Evolutionary conservation across 1,140 invertebrate species (phyloP).

Genomic region (Ruditapes philippinarum): DNA sequence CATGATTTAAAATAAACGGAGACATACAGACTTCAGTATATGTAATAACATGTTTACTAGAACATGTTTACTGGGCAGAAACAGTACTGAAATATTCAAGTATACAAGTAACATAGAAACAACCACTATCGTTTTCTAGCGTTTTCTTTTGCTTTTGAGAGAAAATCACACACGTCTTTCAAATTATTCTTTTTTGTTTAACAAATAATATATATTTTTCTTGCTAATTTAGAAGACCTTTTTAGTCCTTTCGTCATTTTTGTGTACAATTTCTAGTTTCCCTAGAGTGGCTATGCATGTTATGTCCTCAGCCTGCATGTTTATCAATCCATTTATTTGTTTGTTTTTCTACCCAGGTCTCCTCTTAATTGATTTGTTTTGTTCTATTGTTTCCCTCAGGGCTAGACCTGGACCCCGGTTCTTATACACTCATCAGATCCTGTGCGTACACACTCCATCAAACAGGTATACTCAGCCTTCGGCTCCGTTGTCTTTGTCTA

Average conservation of each 20-base stretch:
- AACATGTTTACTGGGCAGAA: no score
- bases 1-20: slow-evolving; percentile 16
- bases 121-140: no score
- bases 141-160: no score
- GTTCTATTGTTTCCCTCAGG: slow-evolving; percentile 61
- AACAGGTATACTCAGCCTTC: slow-evolving; percentile 57
- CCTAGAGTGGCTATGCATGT: slow-evolving; percentile 37
- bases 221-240: neutral
- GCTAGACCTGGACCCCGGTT: slow-evolving; percentile 60
- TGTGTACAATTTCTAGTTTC: slow-evolving; percentile 23
- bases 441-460: slow-evolving; percentile 61
- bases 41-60: neutral
- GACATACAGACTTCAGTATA: slow-evolving; percentile 21
- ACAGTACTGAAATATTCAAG: no score
- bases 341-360: neutral
- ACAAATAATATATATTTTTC: no score
- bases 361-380: slow-evolving; percentile 62
- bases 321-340: slow-evolving; percentile 32
- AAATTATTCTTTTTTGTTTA: no score
- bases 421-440: slow-evolving; percentile 45
- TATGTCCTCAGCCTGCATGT: slow-evolving; percentile 42
- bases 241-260: neutral
- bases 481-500: slow-evolving; percentile 29
- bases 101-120: no score
- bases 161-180: no score